Conservation (phyloP, 2,888 invertebrate genomes). For the Lumbricus terrestris region DNA sequence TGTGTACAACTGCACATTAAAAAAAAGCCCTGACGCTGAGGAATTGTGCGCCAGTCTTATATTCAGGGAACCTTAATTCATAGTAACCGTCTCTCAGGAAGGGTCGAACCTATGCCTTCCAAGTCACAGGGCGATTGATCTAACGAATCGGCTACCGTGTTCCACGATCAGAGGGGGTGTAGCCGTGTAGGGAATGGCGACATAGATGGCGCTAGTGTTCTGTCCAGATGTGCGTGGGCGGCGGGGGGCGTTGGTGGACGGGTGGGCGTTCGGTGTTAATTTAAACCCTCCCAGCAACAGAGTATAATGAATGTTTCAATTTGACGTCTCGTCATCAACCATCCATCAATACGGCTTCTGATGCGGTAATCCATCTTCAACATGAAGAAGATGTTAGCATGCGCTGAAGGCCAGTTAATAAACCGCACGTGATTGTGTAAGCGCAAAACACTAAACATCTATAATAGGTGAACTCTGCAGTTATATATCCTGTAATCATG, state of each 20-base stretch:
- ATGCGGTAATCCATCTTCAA: background rate
- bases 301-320: constrained; percentile 3
- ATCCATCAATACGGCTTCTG: background rate
- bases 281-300: constrained; percentile 3
- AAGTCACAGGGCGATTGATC: too few species aligned
- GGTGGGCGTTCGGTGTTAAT: background rate
- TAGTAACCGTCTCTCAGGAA: too few species aligned
- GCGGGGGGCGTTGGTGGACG: too few species aligned
- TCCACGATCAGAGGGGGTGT: background rate
- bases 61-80: too few species aligned
- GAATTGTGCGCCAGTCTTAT: too few species aligned
- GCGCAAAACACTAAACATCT: background rate
- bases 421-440: background rate
- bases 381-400: background rate
- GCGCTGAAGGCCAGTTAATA: background rate
- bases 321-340: background rate
- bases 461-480: background rate
- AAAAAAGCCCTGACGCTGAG: too few species aligned
- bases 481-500: too few species aligned
- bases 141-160: too few species aligned
- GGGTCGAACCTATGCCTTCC: too few species aligned
- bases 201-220: background rate
- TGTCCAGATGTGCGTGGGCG: background rate
- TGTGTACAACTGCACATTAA: too few species aligned
- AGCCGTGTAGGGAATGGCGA: background rate